These are phyloP conservation scores for Anorthoa munda DNA, from an alignment of 2,888 invertebrate genomes.

Conservation along the genomic window DNA sequence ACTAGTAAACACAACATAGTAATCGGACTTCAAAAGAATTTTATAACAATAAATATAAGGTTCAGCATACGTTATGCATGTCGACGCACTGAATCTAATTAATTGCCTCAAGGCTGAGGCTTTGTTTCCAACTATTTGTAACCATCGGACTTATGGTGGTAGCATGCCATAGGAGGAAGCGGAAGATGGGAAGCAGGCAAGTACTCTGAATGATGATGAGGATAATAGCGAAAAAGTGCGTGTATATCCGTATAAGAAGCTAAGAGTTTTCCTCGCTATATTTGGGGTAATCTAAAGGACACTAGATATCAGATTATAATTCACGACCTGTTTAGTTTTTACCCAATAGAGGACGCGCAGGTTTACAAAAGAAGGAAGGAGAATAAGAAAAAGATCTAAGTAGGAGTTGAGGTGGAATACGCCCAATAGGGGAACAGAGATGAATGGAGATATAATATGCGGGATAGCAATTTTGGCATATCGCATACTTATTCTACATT, in stretches of 20 bases:
- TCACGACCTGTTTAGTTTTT: neutral
- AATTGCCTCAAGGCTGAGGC: conserved; percentile 83
- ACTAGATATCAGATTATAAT: neutral
- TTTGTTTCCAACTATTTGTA: conserved; percentile 84
- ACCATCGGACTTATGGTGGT: conserved; percentile 73
- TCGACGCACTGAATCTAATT: conserved; percentile 85
- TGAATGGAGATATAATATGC: neutral
- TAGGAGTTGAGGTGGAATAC: too few species aligned
- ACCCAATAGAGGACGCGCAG: too few species aligned
- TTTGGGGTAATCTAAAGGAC: neutral
- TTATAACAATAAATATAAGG: conserved; percentile 41
- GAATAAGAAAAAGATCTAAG: too few species aligned
- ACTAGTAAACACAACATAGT: neutral
- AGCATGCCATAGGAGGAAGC: conserved; percentile 52
- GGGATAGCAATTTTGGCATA: neutral
- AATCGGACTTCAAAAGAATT: conserved; percentile 40
- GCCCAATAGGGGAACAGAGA: neutral
- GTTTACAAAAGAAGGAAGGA: too few species aligned
- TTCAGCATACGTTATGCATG: conserved; percentile 75
- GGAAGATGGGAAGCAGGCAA: conserved; percentile 27
- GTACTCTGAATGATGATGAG: conserved; percentile 18
- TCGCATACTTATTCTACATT: too few species aligned
- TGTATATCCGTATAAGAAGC: neutral
- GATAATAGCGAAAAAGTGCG: conserved; percentile 11
- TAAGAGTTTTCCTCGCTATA: neutral